Percentiles rank a stretch among this genome's conserved stretches.
phyloP scores from a whole-genome alignment of 2,113 vertebrate species.

The Clinocottus analis region DNA sequence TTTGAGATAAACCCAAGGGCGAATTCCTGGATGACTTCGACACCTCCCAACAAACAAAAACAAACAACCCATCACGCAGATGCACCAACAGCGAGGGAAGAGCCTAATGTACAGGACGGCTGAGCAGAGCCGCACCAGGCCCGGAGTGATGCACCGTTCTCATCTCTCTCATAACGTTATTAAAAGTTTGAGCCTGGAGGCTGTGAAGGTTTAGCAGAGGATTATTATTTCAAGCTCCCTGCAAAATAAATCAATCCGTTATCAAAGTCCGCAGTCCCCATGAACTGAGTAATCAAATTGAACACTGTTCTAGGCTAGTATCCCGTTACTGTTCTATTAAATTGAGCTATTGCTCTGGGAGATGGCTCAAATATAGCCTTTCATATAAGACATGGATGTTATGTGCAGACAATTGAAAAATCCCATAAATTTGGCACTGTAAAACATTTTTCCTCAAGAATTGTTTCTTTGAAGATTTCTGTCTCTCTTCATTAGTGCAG shows the following conservation, averaged over 20 bases:
- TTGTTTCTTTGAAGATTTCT: conserved; percentile 67
- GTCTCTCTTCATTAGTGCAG: conserved; percentile 46
- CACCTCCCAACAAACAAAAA: conserved; percentile 70
- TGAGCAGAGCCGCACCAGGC: conserved; percentile 45
- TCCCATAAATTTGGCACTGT: conserved; percentile 68
- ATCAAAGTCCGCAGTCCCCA: conserved; percentile 80
- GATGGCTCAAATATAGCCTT: conserved; percentile 74
- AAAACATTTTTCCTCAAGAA: conserved; percentile 70
- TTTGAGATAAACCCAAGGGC: conserved; percentile 79
- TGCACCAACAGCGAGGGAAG: conserved; percentile 52
- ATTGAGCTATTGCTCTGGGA: conserved; percentile 77
- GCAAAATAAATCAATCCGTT: conserved; percentile 85
- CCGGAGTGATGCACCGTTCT: conserved; percentile 73
- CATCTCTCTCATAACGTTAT: conserved; percentile 82
- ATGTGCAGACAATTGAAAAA: conserved; percentile 70
- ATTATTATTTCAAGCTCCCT: conserved; percentile 84
- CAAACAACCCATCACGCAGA: conserved; percentile 66
- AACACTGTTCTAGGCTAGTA: conserved; percentile 80
- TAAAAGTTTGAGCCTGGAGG: conserved; percentile 80
- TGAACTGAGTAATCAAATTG: conserved; percentile 84
- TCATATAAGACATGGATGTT: conserved; percentile 74
- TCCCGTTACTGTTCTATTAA: conserved; percentile 81
- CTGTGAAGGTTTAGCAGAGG: conserved; percentile 77
- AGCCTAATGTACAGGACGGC: conserved; percentile 36
- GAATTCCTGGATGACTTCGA: conserved; percentile 69